Conservation (phyloP, 2,888 invertebrate genomes). For the Crematogaster levior region DNA sequence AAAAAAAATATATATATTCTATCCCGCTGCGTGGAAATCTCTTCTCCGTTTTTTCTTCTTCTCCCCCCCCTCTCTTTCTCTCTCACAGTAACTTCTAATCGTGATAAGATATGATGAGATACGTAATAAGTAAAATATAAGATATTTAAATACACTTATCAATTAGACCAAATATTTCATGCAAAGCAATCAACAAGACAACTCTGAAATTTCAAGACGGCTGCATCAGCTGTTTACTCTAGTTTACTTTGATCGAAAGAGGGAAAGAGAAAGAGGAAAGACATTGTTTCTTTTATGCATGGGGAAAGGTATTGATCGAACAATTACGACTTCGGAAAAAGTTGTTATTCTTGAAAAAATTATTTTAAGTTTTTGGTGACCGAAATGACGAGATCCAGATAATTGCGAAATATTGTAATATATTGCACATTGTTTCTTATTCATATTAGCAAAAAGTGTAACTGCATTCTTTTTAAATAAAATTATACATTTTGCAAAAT, state of each 20-base stretch:
- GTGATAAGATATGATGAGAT: neutral
- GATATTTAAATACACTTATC: neutral
- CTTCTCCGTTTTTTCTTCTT: neutral
- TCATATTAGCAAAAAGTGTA: neutral
- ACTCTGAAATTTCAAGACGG: constrained; percentile 42
- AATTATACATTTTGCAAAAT: no score
- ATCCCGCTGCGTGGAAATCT: constrained; percentile 44
- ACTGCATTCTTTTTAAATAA: neutral
- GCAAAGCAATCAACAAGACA: neutral
- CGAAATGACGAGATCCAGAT: neutral
- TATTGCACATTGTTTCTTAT: neutral
- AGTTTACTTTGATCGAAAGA: neutral
- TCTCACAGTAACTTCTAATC: constrained; percentile 11
- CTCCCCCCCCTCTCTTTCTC: neutral
- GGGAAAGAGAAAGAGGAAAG: neutral
- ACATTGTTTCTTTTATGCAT: constrained; percentile 5
- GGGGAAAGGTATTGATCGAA: neutral
- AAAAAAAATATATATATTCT: no score
- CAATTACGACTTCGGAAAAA: neutral
- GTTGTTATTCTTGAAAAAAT: neutral
- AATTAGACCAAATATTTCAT: neutral
- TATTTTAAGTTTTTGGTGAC: neutral
- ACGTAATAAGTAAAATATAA: neutral
- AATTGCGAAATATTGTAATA: neutral
- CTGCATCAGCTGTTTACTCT: constrained; percentile 68